Evolutionary conservation across 53 echinoderm and acorn worm species (phyloP).

Genomic region (Stichopus horrens): DNA sequence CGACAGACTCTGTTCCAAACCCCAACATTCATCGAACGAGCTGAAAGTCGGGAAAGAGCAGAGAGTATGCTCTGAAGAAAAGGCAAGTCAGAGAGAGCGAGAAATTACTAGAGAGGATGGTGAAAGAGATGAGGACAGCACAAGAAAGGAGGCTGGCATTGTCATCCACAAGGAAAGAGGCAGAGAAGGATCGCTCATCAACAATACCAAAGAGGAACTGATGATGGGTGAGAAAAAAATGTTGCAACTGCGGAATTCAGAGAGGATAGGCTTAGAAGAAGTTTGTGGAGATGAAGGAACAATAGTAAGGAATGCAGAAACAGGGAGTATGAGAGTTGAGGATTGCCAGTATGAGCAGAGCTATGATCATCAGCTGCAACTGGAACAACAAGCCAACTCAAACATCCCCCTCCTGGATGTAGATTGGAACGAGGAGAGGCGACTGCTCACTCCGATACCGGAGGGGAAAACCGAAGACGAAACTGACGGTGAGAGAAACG

Average conservation of each 20-base stretch:
- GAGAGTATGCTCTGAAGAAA: not conserved
- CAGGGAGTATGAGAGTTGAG: not conserved
- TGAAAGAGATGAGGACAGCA: not conserved
- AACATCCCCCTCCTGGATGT: not conserved
- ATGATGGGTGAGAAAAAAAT: not conserved
- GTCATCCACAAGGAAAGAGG: not conserved
- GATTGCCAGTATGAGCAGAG: not conserved
- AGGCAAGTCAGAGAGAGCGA: not conserved
- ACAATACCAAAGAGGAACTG: not conserved
- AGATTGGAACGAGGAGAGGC: not conserved
- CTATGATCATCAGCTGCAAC: not conserved
- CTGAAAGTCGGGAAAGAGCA: not conserved
- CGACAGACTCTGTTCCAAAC: too few species aligned
- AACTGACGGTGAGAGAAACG: not conserved
- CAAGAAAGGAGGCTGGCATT: not conserved
- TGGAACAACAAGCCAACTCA: not conserved
- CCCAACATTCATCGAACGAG: too few species aligned
- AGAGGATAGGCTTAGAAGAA: not conserved
- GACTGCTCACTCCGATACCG: not conserved
- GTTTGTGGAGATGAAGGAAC: not conserved
- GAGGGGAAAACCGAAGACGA: conserved; percentile 6
- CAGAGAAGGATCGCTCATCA: not conserved
- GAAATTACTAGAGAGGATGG: not conserved
- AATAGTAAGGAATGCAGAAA: not conserved
- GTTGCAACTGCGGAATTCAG: not conserved